Evolutionary conservation across 2,888 invertebrate genomes (phyloP), one percentile per base, ranked within the genome.

Genomic region (Sepioteuthis lessoniana): DNA sequence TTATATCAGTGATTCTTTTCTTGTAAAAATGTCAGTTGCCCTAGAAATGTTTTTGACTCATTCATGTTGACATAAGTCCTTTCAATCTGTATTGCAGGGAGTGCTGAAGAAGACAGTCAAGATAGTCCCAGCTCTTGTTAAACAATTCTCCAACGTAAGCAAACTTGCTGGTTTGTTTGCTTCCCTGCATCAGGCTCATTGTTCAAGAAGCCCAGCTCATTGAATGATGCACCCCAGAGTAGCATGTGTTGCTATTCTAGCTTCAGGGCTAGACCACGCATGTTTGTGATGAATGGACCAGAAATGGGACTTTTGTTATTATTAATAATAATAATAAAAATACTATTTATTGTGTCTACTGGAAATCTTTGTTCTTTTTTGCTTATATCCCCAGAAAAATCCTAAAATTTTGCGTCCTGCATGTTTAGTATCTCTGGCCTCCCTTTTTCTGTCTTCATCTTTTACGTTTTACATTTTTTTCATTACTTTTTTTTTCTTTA

Each of bases 71-170:
- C 76, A 92, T 47, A 35, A 42, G 92, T 92, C 92, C 42, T 92
- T 92, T 92, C 16, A 47, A 92, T 92, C 92, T 92, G 92, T 92
- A 92, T 92, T 92, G 46, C 92, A 92, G 92, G 92, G 46, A 92
- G 92, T 46, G 92, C 92, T 47, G 92, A 92, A 92, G 92, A 92
- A 47, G 92, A 92, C 92, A 92, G 92, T 92, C 92, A 92, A 42
- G 92, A 92, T 92, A 92, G 92, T 46, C 92, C 92, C 46, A 92
- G 92, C 47, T 92, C 92, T 92, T 92, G 92, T 92, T 92, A 92
- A 91, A 92, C 42, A 38, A 42, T 92, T 92, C 76, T 76, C 92
- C 92, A 92, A 92, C 92, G 92, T 92, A 92, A 92, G 92, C 92
- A 92, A 42, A 38, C 38, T 92, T 76, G 35, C 76, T 76, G 35